Evolutionary conservation across 2,797 vertebrate genomes (phyloP), one percentile per base, ranked within the genome.

Genomic region (Fundulus diaphanus): DNA sequence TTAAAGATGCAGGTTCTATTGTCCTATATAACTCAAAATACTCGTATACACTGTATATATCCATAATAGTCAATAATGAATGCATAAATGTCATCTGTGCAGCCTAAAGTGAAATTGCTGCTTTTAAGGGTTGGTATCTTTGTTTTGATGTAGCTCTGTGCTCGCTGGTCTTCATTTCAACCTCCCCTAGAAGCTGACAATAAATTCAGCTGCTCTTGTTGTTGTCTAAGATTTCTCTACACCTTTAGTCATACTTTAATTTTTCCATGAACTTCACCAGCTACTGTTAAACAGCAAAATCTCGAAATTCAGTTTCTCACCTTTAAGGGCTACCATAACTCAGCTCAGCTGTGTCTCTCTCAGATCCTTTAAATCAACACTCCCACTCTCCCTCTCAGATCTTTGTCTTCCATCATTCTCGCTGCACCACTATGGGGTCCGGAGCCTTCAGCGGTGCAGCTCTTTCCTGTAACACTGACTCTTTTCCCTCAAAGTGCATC

Each of bases 381-480:
- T 22, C 48, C 48, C 63, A 51, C 59, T 51, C 24, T 0, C 48
- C 72, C 46, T 51, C 35, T 74, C 35, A 54, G 61, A 54, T 66
- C 33, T 42, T 74, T 48, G 15, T 73, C 44, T 49, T 51, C 29
- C 57, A 51, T 66, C 72, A 42, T 37, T 33, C 15, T 54, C 6
- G 1, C 20, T 67, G 18, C 33, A 73, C 35, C 72, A 67, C 27
- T 20, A 54, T 44, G 72, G 61, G 61, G 61, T 42, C 61, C 42
- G 61, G 3, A 74, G 48, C 27, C 61, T 54, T 74, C 35, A 54
- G 33, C 31, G 22, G 44, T 49, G 27, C 15, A 35, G 57, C 44
- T 37, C 56, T 59, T 57, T 48, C n/a, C 22, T 16, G n/a, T 29
- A 42, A 40, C n/a, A 20, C 7, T 42, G 51, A 27, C 24, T 56